Base-by-base conservation (phyloP, 1,140 invertebrate species). In the Philaenus spumarius region DNA sequence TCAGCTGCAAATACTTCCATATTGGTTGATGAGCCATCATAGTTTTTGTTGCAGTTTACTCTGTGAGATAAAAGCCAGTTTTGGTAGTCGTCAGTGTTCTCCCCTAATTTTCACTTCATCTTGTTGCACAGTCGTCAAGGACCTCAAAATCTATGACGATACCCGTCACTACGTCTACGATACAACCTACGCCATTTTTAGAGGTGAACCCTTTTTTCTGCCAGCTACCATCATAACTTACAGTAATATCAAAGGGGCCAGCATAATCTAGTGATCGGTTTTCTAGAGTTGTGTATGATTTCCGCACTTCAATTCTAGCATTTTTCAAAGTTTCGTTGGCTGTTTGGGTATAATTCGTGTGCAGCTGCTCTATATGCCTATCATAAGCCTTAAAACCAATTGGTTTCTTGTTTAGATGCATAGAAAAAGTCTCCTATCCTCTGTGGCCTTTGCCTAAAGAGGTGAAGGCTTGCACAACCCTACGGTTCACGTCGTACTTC, bases 1-100 rank as follows among this genome's bases (percentile, higher is more conserved):
- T 62, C 63, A 46, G 64, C 64, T 54, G 54, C 53, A 35, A 52
- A 39, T 35, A 60, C 46, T 56, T 67, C 64, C 67, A 69, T 66
- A 34, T 59, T 24, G 14, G 55, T 37, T 19, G 55, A 62, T 14
- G 59, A 64, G 7, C 62, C 65, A 47, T 12, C 14, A 42, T 64
- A 57, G 40, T 64, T 61, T 53, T 58, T 23, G n/a, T 43, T 2
- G 23, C 57, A 65, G 23, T 64, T 40, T 15, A 42, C 48, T 50
- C 39, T 37, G 40, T 64, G 62, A 35, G 17, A 46, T 60, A 64
- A 26, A 6, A 55, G 34, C 62, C 55, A 66, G 17, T 45, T 45
- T 45, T 45, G 7, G 15, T 45, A 45, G 7, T 12, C 42, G 7
- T 7, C 15, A 45, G 42, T 9, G 15, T 45, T 19, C 6, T 7